These are phyloP conservation scores for Drepanosiphum platanoidis DNA, from an alignment of 2,888 invertebrate species.

Conservation along the genomic window DNA sequence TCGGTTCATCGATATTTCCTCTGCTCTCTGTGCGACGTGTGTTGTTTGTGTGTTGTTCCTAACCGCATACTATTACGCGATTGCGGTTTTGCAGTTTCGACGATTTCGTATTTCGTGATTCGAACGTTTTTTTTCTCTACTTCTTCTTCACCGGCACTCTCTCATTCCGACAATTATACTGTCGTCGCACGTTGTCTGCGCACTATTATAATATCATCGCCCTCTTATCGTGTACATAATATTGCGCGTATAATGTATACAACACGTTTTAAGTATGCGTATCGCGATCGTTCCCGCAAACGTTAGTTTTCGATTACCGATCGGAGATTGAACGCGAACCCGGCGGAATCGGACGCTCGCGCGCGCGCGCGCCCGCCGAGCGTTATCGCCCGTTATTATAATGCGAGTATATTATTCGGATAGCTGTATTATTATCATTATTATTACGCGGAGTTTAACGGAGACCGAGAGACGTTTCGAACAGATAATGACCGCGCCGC, in stretches of 20 bases:
- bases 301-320: neutral
- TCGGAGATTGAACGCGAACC: neutral
- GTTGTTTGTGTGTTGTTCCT: neutral
- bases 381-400: too few species aligned
- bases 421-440: too few species aligned
- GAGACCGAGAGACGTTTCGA: too few species aligned
- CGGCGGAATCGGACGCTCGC: too few species aligned
- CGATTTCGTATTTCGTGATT: neutral
- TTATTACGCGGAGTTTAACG: too few species aligned
- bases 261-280: too few species aligned
- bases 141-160: neutral
- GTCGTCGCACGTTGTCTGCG: neutral
- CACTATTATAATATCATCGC: neutral
- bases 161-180: neutral
- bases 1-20: neutral
- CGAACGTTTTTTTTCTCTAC: too few species aligned
- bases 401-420: too few species aligned
- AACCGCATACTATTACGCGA: slow-evolving; percentile 19
- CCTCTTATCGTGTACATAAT: too few species aligned
- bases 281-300: neutral
- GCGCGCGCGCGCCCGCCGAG: too few species aligned
- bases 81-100: slow-evolving; percentile 23
- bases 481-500: too few species aligned
- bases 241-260: too few species aligned
- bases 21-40: neutral